A percentile compares a stretch with the other conserved stretches of the same genome.
Conservation (phyloP, 2,113 vertebrate species). For the Chloropsis cyanopogon region DNA sequence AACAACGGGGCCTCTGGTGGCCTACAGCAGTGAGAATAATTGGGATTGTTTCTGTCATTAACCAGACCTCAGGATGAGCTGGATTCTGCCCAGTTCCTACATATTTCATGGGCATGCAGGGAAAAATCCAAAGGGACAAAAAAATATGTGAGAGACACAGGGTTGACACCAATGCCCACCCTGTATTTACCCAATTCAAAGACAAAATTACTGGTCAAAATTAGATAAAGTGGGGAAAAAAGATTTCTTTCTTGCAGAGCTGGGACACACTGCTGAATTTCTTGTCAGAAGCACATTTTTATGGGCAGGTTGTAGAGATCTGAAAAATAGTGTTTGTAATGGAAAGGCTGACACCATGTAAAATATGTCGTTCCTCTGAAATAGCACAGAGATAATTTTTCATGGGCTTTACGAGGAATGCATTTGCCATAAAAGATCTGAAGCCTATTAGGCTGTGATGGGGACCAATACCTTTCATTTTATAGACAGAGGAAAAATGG, state of each 20-base stretch:
- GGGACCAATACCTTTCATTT: neutral
- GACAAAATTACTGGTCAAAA: neutral
- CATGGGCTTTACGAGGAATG: neutral
- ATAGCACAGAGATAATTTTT: constrained; percentile 3
- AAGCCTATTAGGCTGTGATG: neutral
- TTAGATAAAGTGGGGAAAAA: neutral
- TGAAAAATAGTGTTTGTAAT: constrained; percentile 1
- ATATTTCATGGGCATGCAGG: neutral
- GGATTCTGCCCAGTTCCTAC: neutral
- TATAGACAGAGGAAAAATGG: neutral
- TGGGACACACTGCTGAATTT: neutral
- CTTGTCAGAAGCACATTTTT: neutral
- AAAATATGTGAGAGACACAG: neutral
- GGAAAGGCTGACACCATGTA: neutral
- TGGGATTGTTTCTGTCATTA: neutral
- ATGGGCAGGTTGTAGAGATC: neutral
- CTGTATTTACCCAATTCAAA: neutral
- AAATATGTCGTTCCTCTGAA: neutral
- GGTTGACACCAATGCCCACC: neutral
- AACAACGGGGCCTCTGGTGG: neutral
- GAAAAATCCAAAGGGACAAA: accelerated
- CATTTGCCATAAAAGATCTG: neutral
- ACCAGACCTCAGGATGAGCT: neutral
- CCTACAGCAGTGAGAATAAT: neutral
- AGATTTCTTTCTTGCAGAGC: neutral